Conservation (phyloP, 1,140 invertebrate species). For the Lamellibrachia luymesi region DNA sequence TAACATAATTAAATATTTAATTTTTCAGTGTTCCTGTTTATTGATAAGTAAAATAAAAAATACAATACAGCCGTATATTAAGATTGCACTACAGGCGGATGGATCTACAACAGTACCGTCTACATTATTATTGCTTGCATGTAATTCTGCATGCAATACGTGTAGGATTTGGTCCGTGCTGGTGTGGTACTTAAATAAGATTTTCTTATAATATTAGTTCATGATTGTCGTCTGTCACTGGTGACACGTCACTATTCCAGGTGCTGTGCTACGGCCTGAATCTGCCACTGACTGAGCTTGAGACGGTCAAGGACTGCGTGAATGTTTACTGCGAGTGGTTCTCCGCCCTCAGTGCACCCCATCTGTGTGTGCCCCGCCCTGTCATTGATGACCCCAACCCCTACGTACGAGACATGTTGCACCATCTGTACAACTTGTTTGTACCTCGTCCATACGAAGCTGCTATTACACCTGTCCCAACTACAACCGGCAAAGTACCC, state of each 20-base stretch:
- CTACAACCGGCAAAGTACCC: not conserved
- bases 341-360: conserved; percentile 76
- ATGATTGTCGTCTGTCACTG: too few relatives aligned
- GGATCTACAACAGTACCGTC: too few relatives aligned
- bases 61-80: too few relatives aligned
- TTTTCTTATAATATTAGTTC: too few relatives aligned
- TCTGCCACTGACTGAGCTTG: conserved; percentile 84
- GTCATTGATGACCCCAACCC: conserved; percentile 86
- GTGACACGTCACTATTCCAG: conserved; percentile 42
- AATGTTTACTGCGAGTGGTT: conserved; percentile 97
- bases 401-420: conserved; percentile 87
- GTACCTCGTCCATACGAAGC: conserved; percentile 70
- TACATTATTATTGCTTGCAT: too few relatives aligned
- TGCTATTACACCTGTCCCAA: conserved; percentile 23
- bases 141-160: too few relatives aligned
- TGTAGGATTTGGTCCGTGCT: too few relatives aligned
- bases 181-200: too few relatives aligned
- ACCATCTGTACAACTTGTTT: conserved; percentile 93
- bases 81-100: too few relatives aligned
- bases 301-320: conserved; percentile 92
- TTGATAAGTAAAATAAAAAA: too few relatives aligned
- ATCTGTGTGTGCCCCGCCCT: conserved; percentile 72
- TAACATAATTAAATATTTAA: too few relatives aligned
- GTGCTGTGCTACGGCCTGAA: conserved; percentile 91
- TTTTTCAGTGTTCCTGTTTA: too few relatives aligned